Evolutionary conservation across 2,888 invertebrate species (phyloP).

Genomic region (Allolobophora icterica): DNA sequence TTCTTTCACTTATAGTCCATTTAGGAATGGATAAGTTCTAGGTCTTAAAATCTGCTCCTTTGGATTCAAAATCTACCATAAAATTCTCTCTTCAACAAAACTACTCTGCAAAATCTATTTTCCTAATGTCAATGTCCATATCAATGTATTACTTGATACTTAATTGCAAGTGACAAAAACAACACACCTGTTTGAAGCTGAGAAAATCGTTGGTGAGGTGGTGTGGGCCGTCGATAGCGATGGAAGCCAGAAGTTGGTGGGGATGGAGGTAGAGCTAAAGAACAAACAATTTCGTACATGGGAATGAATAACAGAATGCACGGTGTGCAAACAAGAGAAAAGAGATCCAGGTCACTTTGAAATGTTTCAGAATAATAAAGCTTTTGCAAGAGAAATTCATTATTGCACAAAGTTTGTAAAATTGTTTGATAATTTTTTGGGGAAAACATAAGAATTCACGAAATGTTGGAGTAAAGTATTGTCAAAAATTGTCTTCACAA

Average conservation of each 20-base stretch:
- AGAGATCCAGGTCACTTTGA: background rate
- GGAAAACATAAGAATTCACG: background rate
- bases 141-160: too few relatives aligned
- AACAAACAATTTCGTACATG: background rate
- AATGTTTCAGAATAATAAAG: background rate
- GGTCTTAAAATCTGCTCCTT: too few relatives aligned
- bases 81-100: too few relatives aligned
- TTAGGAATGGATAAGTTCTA: too few relatives aligned
- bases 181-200: background rate
- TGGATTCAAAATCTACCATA: too few relatives aligned
- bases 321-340: background rate
- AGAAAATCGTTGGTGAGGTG: constrained; percentile 8
- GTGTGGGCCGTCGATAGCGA: background rate
- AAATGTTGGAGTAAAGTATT: background rate
- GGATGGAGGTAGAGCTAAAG: background rate
- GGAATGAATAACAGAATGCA: background rate
- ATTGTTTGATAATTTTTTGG: background rate
- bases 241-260: background rate
- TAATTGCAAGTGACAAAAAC: background rate
- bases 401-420: background rate
- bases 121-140: too few relatives aligned
- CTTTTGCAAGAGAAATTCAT: background rate
- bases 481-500: background rate
- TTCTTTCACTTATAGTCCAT: too few relatives aligned
- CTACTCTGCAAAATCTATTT: too few relatives aligned